Percentiles rank a stretch among this genome's conserved stretches.
phyloP scores from a whole-genome alignment of 1,140 invertebrate genomes.

The Lordiphosa stackelbergi region DNA sequence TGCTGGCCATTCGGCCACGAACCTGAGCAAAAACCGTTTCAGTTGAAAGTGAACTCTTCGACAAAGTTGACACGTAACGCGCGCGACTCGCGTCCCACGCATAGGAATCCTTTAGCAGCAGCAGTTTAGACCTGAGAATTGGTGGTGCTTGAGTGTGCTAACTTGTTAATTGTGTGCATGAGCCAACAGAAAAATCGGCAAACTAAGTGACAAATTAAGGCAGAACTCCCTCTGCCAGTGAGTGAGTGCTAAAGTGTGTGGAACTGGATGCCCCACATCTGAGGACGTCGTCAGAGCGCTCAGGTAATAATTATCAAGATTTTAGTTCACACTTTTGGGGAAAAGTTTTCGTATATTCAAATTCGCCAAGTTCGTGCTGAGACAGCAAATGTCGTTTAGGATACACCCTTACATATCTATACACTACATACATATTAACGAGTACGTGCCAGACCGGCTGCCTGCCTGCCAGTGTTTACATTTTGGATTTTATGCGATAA shows the following conservation, averaged over 20 bases:
- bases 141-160: too few relatives aligned
- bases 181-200: too few relatives aligned
- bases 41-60: conserved; percentile 76
- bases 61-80: conserved; percentile 68
- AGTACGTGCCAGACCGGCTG: conserved; percentile 45
- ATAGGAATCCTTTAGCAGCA: conserved; percentile 16
- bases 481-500: conserved; percentile 73
- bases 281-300: conserved; percentile 5
- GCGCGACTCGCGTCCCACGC: conserved; percentile 42
- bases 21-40: conserved; percentile 55
- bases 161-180: too few relatives aligned
- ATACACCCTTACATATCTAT: background rate
- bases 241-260: too few relatives aligned
- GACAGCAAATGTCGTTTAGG: conserved; percentile 34
- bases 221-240: too few relatives aligned
- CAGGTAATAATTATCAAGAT: conserved; percentile 46
- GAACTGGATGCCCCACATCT: conserved; percentile 1
- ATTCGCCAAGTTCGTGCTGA: conserved; percentile 27
- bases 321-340: conserved; percentile 28
- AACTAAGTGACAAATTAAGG: too few relatives aligned
- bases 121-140: background rate
- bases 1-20: conserved; percentile 31
- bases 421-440: conserved; percentile 28
- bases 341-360: conserved; percentile 34
- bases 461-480: conserved; percentile 60